Percentiles rank a stretch among this genome's conserved stretches.
Evolutionary conservation across 2,888 invertebrate species (phyloP).

Genomic region (Melieria omissa): DNA sequence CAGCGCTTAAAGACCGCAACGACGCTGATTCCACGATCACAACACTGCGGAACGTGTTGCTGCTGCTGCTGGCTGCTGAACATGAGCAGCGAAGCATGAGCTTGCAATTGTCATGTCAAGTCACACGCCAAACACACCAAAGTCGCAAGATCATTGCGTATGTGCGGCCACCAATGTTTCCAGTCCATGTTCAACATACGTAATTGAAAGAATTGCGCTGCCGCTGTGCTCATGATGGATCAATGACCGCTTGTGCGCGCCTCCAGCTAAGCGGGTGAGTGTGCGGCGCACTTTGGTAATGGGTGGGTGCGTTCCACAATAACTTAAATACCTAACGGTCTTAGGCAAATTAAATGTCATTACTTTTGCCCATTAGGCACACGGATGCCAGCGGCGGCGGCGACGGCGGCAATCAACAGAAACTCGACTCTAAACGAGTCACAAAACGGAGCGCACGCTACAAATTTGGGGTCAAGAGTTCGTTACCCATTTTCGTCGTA

Average conservation of each 20-base stretch:
- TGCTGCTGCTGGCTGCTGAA: background rate
- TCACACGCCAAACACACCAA: conserved; percentile 12
- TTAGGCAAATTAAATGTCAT: conserved; percentile 40
- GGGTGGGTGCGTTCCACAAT: conserved; percentile 39
- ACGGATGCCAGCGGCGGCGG: background rate
- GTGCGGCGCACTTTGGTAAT: conserved; percentile 16
- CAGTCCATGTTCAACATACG: background rate
- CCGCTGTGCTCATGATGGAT: background rate
- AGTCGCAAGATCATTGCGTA: conserved; percentile 5
- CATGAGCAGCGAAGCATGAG: conserved; percentile 51
- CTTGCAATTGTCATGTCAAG: conserved; percentile 46
- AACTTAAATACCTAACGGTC: conserved; percentile 36
- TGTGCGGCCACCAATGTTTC: conserved; percentile 13
- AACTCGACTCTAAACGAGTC: background rate
- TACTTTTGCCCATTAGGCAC: conserved; percentile 24
- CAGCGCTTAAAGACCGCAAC: background rate
- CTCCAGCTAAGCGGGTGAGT: background rate
- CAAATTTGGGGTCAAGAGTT: conserved; percentile 36
- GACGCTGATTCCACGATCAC: background rate
- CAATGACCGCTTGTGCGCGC: background rate
- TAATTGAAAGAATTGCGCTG: no score
- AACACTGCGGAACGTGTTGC: background rate
- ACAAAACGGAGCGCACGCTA: background rate
- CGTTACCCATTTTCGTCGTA: conserved; percentile 10
- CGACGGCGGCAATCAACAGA: background rate